These are phyloP conservation scores for Dryomyza anilis DNA, from an alignment of 2,888 invertebrate species.

Conservation along the genomic window DNA sequence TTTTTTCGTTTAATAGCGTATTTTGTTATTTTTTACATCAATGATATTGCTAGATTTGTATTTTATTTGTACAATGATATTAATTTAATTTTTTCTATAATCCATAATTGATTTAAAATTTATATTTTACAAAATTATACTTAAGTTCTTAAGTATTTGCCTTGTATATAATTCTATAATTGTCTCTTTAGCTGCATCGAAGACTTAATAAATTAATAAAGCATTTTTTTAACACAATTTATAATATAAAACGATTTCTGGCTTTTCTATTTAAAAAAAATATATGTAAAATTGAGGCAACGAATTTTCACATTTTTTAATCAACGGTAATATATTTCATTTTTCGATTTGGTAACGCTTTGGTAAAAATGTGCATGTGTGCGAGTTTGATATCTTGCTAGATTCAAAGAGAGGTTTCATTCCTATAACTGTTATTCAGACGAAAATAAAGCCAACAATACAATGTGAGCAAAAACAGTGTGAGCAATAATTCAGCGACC, in stretches of 20 bases:
- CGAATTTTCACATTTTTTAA: no score
- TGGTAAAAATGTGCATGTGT: no score
- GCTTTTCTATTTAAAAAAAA: not conserved
- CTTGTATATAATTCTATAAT: not conserved
- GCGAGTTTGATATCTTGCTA: no score
- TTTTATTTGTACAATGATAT: conserved; percentile 17
- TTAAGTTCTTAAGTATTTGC: conserved; percentile 14
- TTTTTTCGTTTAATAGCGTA: no score
- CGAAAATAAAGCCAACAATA: no score
- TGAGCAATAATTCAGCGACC: no score
- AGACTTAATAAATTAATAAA: conserved; percentile 12
- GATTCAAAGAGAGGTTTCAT: no score
- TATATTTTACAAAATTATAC: not conserved
- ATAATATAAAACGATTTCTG: not conserved
- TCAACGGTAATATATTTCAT: no score
- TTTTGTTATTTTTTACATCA: not conserved
- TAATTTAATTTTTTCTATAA: conserved; percentile 2
- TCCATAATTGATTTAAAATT: conserved; percentile 1
- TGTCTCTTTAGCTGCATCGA: not conserved
- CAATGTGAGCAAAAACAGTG: no score
- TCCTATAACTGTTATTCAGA: no score
- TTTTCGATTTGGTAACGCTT: no score
- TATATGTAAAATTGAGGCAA: no score
- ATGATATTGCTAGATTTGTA: not conserved
- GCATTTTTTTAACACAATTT: conserved; percentile 10